phyloP scores from a whole-genome alignment of 2,797 vertebrate genomes.

The Telmatherina bonti region DNA sequence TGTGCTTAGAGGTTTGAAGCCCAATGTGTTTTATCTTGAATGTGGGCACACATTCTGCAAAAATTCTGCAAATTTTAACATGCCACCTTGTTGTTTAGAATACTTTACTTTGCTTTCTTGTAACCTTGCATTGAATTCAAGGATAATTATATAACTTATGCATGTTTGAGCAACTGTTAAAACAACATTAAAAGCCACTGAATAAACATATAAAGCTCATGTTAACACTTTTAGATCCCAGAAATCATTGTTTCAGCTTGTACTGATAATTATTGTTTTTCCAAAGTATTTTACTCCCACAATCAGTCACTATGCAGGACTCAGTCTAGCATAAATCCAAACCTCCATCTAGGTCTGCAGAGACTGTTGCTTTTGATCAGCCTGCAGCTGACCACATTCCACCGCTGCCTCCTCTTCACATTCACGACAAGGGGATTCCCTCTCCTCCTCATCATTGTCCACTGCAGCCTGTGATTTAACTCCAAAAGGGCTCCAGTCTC shows the following conservation, averaged over 20 bases:
- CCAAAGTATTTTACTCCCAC: slow-evolving; percentile 16
- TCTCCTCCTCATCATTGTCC: slow-evolving; percentile 51
- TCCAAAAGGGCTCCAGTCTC: slow-evolving; percentile 45
- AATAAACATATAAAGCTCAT: neutral
- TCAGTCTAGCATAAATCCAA: slow-evolving; percentile 52
- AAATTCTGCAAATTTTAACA: neutral
- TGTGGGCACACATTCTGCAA: neutral
- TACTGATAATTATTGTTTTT: slow-evolving; percentile 20
- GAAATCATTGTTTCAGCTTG: slow-evolving; percentile 16
- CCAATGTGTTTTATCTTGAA: neutral
- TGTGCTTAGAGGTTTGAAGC: neutral
- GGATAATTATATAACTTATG: neutral
- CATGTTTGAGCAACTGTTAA: neutral
- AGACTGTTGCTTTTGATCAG: slow-evolving; percentile 37
- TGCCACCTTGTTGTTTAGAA: neutral
- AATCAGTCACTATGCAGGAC: slow-evolving; percentile 20
- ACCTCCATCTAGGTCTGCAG: slow-evolving; percentile 48
- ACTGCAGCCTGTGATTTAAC: slow-evolving; percentile 46
- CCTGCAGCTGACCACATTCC: slow-evolving; percentile 67
- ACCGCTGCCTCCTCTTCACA: slow-evolving; percentile 51
- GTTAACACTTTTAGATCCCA: neutral
- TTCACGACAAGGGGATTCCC: slow-evolving; percentile 67
- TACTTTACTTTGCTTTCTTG: neutral
- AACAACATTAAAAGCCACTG: neutral
- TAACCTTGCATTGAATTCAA: neutral